Conservation (phyloP, 2,888 invertebrate species). For the Hoplodrina blanda region DNA sequence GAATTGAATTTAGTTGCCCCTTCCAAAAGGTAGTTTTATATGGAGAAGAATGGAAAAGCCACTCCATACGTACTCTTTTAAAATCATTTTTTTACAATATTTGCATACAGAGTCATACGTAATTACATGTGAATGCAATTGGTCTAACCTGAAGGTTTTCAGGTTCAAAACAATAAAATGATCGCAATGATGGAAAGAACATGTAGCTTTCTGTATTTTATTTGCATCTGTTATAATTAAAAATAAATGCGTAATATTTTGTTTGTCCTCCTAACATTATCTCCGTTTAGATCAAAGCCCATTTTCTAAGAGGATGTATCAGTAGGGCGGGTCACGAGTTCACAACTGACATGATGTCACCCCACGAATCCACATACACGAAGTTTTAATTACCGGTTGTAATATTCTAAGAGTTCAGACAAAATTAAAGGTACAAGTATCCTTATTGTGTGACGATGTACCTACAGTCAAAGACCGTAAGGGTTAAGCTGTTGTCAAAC, state of each 20-base stretch:
- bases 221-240: too few species aligned
- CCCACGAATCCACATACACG: conserved; percentile 9
- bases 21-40: too few species aligned
- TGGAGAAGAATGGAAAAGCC: too few species aligned
- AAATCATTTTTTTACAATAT: too few species aligned
- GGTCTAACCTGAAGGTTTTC: too few species aligned
- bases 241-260: not conserved
- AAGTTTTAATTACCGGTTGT: conserved; percentile 35
- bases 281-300: conserved; percentile 10
- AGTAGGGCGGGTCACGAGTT: conserved; percentile 45
- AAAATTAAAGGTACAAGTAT: conserved; percentile 27
- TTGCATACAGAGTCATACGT: too few species aligned
- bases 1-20: too few species aligned
- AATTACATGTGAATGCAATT: too few species aligned
- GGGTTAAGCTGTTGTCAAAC: not conserved
- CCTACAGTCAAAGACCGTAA: not conserved
- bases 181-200: too few species aligned
- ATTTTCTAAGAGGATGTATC: conserved; percentile 34
- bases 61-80: too few species aligned
- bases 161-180: too few species aligned
- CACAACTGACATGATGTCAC: conserved; percentile 35
- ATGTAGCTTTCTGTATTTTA: too few species aligned
- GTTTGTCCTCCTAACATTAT: conserved; percentile 24
- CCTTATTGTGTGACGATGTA: conserved; percentile 22
- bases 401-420: conserved; percentile 24